phyloP scores from a whole-genome alignment of 2,797 vertebrate species.

The Siniperca undulata region DNA sequence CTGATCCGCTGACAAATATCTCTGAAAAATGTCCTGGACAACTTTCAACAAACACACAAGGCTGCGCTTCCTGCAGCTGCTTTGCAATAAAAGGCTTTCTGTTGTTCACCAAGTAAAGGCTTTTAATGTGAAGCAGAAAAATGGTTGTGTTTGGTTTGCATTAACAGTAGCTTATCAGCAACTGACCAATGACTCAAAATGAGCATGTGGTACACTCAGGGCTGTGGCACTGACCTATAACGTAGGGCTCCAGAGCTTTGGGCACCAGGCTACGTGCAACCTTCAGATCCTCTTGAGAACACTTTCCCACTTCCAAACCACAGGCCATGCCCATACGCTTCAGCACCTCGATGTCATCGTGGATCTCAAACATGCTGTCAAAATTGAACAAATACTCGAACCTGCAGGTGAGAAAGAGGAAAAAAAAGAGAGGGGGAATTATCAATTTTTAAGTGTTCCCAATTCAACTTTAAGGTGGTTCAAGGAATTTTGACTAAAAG shows the following conservation, averaged over 20 bases:
- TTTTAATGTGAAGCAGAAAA: not conserved
- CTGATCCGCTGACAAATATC: not conserved
- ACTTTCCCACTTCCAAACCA: conserved; percentile 96
- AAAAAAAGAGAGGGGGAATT: not conserved
- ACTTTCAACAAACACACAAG: not conserved
- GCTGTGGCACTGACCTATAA: conserved; percentile 90
- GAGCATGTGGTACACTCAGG: rapidly evolving
- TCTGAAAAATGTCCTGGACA: not conserved
- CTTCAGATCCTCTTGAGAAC: conserved; percentile 96
- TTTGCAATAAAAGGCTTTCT: not conserved
- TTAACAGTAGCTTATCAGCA: not conserved
- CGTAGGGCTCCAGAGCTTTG: conserved; percentile 98
- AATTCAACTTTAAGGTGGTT: not conserved
- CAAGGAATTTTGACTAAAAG: not conserved
- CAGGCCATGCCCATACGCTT: conserved; percentile 99
- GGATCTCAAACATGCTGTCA: conserved; percentile 99
- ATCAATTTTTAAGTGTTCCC: not conserved
- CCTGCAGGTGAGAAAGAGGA: conserved; percentile 77
- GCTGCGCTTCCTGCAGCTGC: not conserved
- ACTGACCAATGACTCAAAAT: not conserved
- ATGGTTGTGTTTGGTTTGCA: not conserved
- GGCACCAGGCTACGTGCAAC: conserved; percentile 95
- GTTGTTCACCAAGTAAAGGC: not conserved
- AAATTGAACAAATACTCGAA: conserved; percentile 99
- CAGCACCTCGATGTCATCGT: conserved; percentile 98